A percentile compares a stretch with the other conserved stretches of the same genome.
Conservation (phyloP, 2,113 vertebrate species). For the Forbesichthys agassizii region DNA sequence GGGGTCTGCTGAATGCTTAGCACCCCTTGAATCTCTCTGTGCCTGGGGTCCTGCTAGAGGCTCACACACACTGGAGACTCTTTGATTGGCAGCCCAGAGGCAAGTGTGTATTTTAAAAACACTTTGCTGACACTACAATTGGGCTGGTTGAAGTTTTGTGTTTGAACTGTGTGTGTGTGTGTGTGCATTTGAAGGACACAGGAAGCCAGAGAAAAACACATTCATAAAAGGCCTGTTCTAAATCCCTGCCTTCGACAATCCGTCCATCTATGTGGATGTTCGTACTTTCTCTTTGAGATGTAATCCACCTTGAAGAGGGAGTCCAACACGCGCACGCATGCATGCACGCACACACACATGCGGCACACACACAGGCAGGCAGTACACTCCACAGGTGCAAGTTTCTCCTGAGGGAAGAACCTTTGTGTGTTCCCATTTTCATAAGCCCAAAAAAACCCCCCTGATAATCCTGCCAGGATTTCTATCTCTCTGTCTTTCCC, state of each 20-base stretch:
- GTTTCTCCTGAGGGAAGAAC: constrained; percentile 67
- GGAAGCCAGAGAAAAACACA: constrained; percentile 62
- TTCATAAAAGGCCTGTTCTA: constrained; percentile 58
- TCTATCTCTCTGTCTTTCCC: constrained; percentile 22
- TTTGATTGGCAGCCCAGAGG: too few species aligned
- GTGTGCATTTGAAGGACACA: constrained; percentile 10
- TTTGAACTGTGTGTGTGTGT: constrained; percentile 13
- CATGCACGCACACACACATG: constrained; percentile 9
- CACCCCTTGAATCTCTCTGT: not conserved
- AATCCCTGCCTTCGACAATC: constrained; percentile 54
- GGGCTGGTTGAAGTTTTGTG: not conserved
- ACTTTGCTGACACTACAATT: not conserved
- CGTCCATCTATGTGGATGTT: constrained; percentile 51
- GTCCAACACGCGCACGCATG: constrained; percentile 31
- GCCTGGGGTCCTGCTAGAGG: not conserved
- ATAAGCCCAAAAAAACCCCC: constrained; percentile 63
- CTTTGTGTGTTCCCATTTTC: constrained; percentile 63
- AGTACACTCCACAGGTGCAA: constrained; percentile 62
- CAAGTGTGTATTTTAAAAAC: not conserved
- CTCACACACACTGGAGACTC: too few species aligned
- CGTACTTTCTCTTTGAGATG: constrained; percentile 66
- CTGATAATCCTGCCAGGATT: constrained; percentile 60
- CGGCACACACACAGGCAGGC: too few species aligned
- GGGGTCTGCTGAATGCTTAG: too few species aligned
- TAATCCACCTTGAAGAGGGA: constrained; percentile 61